Conservation (phyloP, 2,113 vertebrate genomes). For the Oncorhynchus clarkii region DNA sequence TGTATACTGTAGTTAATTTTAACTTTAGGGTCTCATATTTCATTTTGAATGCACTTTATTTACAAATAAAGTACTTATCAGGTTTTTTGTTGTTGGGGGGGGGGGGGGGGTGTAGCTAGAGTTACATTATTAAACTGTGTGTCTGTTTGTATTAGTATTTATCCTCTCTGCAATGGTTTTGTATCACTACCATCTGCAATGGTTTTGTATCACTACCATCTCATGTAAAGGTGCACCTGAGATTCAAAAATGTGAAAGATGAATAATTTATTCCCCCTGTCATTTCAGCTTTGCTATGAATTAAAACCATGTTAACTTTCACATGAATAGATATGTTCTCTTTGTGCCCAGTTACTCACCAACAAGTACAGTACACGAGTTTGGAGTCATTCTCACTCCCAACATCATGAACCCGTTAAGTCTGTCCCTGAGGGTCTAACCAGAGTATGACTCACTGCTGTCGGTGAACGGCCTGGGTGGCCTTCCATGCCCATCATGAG, state of each 20-base stretch:
- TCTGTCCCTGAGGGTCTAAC: too few relatives aligned
- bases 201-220: conserved; percentile 16
- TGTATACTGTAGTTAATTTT: too few relatives aligned
- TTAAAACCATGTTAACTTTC: conserved; percentile 7
- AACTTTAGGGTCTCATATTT: too few relatives aligned
- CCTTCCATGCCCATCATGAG: too few relatives aligned
- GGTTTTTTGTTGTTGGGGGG: too few relatives aligned
- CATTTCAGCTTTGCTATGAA: conserved; percentile 20
- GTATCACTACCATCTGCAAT: conserved; percentile 8
- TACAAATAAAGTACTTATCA: too few relatives aligned
- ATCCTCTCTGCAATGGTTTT: conserved; percentile 1
- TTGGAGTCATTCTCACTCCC: too few relatives aligned
- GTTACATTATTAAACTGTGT: neutral
- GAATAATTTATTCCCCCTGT: conserved; percentile 24
- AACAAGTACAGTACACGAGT: too few relatives aligned
- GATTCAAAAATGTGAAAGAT: conserved; percentile 14
- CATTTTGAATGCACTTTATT: too few relatives aligned
- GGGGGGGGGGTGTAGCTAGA: neutral
- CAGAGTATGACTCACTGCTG: too few relatives aligned
- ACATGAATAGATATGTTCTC: neutral
- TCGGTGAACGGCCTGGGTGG: too few relatives aligned
- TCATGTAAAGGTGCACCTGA: conserved; percentile 18
- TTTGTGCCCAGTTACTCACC: neutral
- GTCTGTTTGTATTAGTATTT: conserved; percentile 16
- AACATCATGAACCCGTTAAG: too few relatives aligned